These are phyloP conservation scores for Nemapogon koenigi DNA, from an alignment of 2,888 invertebrate species.

Conservation along the genomic window DNA sequence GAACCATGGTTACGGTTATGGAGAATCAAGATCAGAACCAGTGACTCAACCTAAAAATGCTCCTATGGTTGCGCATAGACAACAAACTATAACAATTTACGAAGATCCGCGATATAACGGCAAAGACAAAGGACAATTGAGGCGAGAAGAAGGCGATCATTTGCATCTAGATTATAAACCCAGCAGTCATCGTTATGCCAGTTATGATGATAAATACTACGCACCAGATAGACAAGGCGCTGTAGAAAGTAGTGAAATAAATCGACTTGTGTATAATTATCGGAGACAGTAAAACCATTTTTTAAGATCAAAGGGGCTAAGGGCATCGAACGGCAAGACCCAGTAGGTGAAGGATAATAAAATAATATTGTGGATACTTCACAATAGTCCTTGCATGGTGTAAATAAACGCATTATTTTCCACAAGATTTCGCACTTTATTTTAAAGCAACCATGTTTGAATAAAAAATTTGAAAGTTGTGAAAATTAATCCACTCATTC, in stretches of 20 bases:
- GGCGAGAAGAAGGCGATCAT: slow-evolving; percentile 46
- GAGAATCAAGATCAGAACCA: slow-evolving; percentile 39
- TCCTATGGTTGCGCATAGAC: slow-evolving; percentile 47
- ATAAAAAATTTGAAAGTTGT: no score
- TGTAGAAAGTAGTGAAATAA: slow-evolving; percentile 52
- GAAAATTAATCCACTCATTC: no score
- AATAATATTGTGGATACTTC: no score
- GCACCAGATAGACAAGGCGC: slow-evolving; percentile 30
- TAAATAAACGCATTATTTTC: no score
- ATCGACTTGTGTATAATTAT: slow-evolving; percentile 57
- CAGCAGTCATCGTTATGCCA: slow-evolving; percentile 48
- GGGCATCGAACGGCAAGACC: no score
- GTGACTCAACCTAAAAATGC: slow-evolving; percentile 40
- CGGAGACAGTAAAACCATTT: slow-evolving; percentile 39
- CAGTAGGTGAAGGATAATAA: no score
- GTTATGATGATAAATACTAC: slow-evolving; percentile 52
- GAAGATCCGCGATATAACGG: slow-evolving; percentile 56
- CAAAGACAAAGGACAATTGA: slow-evolving; percentile 39
- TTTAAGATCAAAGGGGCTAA: no score
- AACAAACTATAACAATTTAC: slow-evolving; percentile 58
- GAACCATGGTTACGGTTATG: slow-evolving; percentile 45
- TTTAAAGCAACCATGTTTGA: no score
- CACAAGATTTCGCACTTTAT: no score
- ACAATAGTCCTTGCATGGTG: no score
- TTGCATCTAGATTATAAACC: slow-evolving; percentile 51